Base-by-base conservation (phyloP, 1,140 invertebrate species). In the Zaprionus davidi region DNA sequence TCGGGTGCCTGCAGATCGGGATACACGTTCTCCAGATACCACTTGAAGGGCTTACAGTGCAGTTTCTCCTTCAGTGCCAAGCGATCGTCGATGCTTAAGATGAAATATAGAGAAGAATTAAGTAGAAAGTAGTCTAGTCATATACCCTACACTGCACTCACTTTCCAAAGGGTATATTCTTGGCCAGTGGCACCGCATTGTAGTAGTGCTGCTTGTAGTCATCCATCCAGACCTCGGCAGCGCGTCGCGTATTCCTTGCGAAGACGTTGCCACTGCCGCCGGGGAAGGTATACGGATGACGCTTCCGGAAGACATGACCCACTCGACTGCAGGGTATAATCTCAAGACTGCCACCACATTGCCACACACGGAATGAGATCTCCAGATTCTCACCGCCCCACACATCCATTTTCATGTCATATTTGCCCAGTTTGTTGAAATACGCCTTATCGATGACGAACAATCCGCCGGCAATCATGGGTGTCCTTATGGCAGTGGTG, bases 1-100 rank as follows among this genome's bases (percentile, higher is more conserved):
- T 95, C 94, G 1, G 97, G 97, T 63, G 97, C 95, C 84, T 96
- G 94, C 59, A 99, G 93, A 93, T 99, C 97, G 13, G 98, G 98
- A 94, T 99, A 99, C 24, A 99, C 98, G 92, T 99, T 97, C 78
- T 98, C 95, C 83, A 99, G 93, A 93, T 99, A 99, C 99, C 99
- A 99, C 82, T 97, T 96, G 94, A 99, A 99, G 11, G 97, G 96
- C 92, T 99, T 98, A 93, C 99, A 99, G 53, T 98, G 94, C 17
- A 99, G 94, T 80, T 95, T 95, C 84, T 97, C 95, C 72, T 98
- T 95, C 53, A 99, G 93, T 38, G 96, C 95, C 69, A 98, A 93
- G 66, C 99, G 95, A 85, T 98, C 97, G 62, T 97, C 96, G 91
- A 98, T 97, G 93, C 97, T 98, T 92, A 65, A 93, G 78, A 65